Base-by-base conservation (phyloP, 2,113 vertebrate genomes). In the Apistogramma diplotaenia region DNA sequence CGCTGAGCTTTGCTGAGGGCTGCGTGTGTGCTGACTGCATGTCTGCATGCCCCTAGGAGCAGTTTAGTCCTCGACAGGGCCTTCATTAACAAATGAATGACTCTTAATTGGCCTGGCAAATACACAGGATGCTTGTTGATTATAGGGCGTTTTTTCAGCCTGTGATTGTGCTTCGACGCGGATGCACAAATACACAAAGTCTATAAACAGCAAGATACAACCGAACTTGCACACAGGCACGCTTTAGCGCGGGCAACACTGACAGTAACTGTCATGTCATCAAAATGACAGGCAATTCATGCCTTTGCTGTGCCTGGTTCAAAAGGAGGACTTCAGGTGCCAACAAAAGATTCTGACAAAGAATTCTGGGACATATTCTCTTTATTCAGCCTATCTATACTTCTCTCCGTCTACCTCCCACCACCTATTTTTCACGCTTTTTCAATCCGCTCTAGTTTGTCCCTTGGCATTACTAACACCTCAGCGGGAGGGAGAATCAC, bases 41-140 rank as follows among this genome's bases (percentile, higher is more conserved):
- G 90, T 89, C 85, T 86, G 80, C 81, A 81, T 87, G 93, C 94
- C 93, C 94, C 76, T n/a, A 93, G 93, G 93, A 95, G 92, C 89
- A 87, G 88, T 93, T 93, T 87, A 92, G 91, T 92, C 90, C 85
- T 92, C 92, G 85, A 93, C 90, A 89, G 90, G 90, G 92, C 92
- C 90, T 93, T 94, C 93, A 91, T 94, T 95, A 94, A 92, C 90
- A 93, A 94, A 94, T 93, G 90, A 95, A 95, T 93, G 93, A 93
- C 93, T 94, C 93, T 94, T 95, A 94, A 95, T 94, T 93, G 92
- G 92, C 87, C 89, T 74, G 74, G 90, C 91, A 91, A 94, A 94
- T 92, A 94, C 93, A 93, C 92, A 94, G 91, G 92, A 89, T 88
- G 91, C 94, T 93, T 93, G 93, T 94, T 94, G 93, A 94, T 93